Evolutionary conservation across 2,797 vertebrate genomes (phyloP).

Genomic region (Bradypodion pumilum): DNA sequence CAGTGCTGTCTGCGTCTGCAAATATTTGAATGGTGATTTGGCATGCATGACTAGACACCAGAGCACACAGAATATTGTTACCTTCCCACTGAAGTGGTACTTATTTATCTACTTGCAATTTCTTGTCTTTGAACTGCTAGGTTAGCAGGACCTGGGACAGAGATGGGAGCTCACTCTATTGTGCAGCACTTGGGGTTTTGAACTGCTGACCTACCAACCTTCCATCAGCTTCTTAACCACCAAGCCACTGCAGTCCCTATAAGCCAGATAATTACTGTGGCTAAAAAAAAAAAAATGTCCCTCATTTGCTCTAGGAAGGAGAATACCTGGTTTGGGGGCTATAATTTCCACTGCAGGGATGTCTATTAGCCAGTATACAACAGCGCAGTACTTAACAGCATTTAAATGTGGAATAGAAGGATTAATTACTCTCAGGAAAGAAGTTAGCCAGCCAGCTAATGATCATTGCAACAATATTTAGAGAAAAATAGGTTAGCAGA

Average conservation of each 20-base stretch:
- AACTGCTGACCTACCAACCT: too few relatives aligned
- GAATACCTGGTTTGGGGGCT: neutral
- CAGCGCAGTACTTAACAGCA: constrained; percentile 6
- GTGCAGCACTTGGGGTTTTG: too few relatives aligned
- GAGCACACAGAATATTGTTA: too few relatives aligned
- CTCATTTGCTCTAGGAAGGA: neutral
- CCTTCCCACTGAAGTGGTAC: too few relatives aligned
- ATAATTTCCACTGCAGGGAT: constrained; percentile 8
- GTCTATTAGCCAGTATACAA: neutral
- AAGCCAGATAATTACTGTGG: neutral
- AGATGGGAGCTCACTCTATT: too few relatives aligned
- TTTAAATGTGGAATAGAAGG: constrained; percentile 3
- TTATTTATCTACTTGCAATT: too few relatives aligned
- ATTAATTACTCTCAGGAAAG: neutral
- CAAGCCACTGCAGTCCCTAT: neutral
- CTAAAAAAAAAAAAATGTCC: neutral
- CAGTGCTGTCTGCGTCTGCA: too few relatives aligned
- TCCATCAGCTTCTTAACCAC: too few relatives aligned
- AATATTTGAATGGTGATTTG: too few relatives aligned
- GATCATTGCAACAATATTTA: neutral
- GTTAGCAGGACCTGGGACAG: too few relatives aligned
- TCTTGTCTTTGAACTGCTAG: too few relatives aligned
- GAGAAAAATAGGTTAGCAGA: neutral
- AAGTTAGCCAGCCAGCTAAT: constrained; percentile 13
- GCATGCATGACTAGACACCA: too few relatives aligned